Base-by-base conservation (phyloP, 2,888 invertebrate species). In the Drosophila leonis region DNA sequence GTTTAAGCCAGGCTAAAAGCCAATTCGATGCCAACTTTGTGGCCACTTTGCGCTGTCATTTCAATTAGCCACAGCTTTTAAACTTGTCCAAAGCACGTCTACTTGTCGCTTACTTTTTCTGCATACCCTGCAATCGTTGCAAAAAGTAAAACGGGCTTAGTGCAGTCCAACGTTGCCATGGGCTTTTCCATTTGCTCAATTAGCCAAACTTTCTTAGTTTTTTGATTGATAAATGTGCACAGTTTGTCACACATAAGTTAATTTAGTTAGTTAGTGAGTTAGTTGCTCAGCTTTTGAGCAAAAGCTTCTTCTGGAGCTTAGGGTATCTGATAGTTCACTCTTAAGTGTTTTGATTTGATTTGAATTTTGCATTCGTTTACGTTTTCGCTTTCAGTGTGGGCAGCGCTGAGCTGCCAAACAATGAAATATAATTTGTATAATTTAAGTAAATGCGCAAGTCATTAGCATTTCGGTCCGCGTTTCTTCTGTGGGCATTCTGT, bases 351-450 rank as follows among this genome's bases (percentile, higher is more conserved):
- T 10, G 33, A 37, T 18, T 24, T 13, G 42, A 33, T 13, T 20
- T 41, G 42, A 35, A 27, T 44, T 54, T 70, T 27, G 46, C 61
- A 46, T 35, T 48, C n/a, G 54, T 29, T 65, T 49, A n/a, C 44
- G 24, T 27, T 46, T 10, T 10, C 9, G 48, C 18, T 35, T 33
- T 29, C n/a, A 42, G 41, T 65, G 55, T 67, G 39, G 68, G 65
- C 49, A 51, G 72, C 35, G 44, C 20, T 48, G 33, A 69, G 54
- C 69, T 70, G 69, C 68, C 79, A 75, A 70, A 62, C 75, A 78
- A 79, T 78, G 65, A 75, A 63, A 52, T 68, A 70, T 75, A 82
- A 82, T 79, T 75, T 82, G 79, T 79, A 79, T 70, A 75, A 75
- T 75, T 79, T 75, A 65, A 75, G 62, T 76, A 73, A 74, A 65